A percentile compares a stretch with the other conserved stretches of the same genome.
These are phyloP conservation scores for Steinernema scapterisci DNA, from an alignment of 2,888 invertebrate species.

Conservation along the genomic window DNA sequence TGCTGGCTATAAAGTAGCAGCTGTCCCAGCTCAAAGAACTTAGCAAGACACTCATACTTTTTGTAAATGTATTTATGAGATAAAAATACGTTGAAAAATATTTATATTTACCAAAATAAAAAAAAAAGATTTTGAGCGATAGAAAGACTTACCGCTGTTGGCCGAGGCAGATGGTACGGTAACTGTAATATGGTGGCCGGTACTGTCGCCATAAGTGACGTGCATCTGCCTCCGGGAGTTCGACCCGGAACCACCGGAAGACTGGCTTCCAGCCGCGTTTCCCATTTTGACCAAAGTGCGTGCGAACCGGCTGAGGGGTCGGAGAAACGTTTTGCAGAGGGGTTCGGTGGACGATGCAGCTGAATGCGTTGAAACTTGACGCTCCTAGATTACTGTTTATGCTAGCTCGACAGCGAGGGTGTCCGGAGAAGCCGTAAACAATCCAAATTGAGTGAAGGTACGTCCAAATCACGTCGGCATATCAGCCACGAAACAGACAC, in stretches of 20 bases:
- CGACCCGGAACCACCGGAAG: slow-evolving; percentile 29
- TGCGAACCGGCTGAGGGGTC: slow-evolving; percentile 20
- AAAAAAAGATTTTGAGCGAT: too few species aligned
- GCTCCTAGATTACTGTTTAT: not conserved
- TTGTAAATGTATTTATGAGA: too few species aligned
- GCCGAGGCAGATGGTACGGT: slow-evolving; percentile 18
- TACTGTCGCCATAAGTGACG: slow-evolving; percentile 22
- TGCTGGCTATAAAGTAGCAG: slow-evolving; percentile 18
- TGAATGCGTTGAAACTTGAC: not conserved
- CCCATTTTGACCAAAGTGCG: slow-evolving; percentile 31
- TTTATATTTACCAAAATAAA: too few species aligned
- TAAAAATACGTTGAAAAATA: too few species aligned
- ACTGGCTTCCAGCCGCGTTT: slow-evolving; percentile 36
- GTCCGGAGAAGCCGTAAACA: slow-evolving; percentile 21
- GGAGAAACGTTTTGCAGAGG: not conserved
- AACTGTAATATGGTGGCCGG: slow-evolving; percentile 16
- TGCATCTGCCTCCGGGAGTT: slow-evolving; percentile 22
- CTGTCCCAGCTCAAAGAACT: not conserved
- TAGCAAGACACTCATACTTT: not conserved
- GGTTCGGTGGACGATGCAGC: not conserved
- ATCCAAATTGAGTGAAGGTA: slow-evolving; percentile 26
- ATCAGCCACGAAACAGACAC: slow-evolving; percentile 7
- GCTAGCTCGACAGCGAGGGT: not conserved
- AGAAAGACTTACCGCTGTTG: slow-evolving; percentile 28
- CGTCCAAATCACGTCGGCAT: slow-evolving; percentile 27